Percentiles rank a stretch among this genome's conserved stretches.
Evolutionary conservation across 2,797 vertebrate genomes (phyloP).

Genomic region (Basileuterus tristriatus): DNA sequence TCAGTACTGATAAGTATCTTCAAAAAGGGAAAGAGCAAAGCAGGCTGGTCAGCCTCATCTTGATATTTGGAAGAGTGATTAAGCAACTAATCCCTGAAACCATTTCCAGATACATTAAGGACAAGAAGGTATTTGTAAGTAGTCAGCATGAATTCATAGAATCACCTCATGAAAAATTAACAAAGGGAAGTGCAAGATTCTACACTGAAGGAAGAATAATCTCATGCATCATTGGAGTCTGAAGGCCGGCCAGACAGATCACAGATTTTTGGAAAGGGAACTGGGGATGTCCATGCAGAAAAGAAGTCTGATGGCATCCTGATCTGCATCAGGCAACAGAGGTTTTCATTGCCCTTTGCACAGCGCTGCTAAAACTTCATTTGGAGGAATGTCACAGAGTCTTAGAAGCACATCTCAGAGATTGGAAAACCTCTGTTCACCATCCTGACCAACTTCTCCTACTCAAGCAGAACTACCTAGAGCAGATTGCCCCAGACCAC

Average conservation of each 20-base stretch:
- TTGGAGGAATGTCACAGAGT: neutral
- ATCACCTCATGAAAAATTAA: neutral
- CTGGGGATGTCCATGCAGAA: neutral
- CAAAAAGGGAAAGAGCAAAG: neutral
- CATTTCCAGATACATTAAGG: neutral
- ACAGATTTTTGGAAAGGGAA: neutral
- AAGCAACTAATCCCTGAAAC: neutral
- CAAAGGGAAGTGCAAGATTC: neutral
- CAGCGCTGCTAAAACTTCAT: neutral
- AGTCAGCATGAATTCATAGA: neutral
- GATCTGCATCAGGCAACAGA: neutral
- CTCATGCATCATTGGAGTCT: no score
- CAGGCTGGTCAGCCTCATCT: neutral
- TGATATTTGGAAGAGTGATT: neutral
- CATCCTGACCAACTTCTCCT: neutral
- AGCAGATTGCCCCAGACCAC: neutral
- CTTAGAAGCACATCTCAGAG: neutral
- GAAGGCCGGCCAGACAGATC: fast-evolving
- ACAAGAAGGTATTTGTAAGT: neutral
- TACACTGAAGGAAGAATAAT: neutral
- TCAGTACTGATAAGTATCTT: neutral
- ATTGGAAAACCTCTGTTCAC: neutral
- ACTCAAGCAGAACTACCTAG: neutral
- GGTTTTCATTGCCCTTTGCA: neutral
- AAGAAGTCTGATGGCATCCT: neutral